Percentiles rank a stretch among this genome's conserved stretches.
Conservation (phyloP, 2,888 invertebrate genomes). For the Chalcosyrphus nemorum region DNA sequence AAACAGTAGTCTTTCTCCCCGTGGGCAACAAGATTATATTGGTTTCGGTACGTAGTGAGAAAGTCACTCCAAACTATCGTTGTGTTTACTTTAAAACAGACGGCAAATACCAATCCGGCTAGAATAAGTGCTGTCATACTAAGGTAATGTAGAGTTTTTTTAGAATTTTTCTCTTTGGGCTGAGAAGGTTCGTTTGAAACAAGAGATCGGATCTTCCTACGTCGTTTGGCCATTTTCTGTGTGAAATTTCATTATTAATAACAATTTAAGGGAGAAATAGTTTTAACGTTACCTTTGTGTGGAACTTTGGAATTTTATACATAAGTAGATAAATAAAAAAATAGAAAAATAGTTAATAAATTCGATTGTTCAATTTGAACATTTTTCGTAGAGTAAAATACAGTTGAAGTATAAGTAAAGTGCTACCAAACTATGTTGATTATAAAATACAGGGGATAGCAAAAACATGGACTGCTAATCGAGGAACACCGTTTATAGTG, state of each 20-base stretch:
- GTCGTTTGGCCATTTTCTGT: slow-evolving; percentile 49
- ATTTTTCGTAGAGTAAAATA: not conserved
- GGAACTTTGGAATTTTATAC: slow-evolving; percentile 28
- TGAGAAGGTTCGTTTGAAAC: not conserved
- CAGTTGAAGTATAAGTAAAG: not conserved
- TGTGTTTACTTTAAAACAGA: not conserved
- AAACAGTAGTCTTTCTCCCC: slow-evolving; percentile 78
- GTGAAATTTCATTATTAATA: not conserved
- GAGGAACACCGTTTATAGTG: no score
- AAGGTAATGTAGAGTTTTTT: not conserved
- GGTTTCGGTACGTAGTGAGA: slow-evolving; percentile 74
- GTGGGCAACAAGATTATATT: slow-evolving; percentile 78
- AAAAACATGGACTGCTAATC: not conserved
- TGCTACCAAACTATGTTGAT: not conserved
- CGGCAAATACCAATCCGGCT: not conserved
- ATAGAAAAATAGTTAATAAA: not conserved
- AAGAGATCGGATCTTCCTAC: slow-evolving; percentile 45
- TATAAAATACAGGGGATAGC: not conserved
- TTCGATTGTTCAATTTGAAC: not conserved
- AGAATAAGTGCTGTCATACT: not conserved
- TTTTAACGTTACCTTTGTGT: slow-evolving; percentile 22
- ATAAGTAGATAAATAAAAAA: not conserved
- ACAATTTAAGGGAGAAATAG: not conserved
- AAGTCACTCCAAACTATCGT: slow-evolving; percentile 42
- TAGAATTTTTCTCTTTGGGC: not conserved